Evolutionary conservation across 92 coral and sea anemone species (phyloP).

Genomic region (Paramuricea clavata): DNA sequence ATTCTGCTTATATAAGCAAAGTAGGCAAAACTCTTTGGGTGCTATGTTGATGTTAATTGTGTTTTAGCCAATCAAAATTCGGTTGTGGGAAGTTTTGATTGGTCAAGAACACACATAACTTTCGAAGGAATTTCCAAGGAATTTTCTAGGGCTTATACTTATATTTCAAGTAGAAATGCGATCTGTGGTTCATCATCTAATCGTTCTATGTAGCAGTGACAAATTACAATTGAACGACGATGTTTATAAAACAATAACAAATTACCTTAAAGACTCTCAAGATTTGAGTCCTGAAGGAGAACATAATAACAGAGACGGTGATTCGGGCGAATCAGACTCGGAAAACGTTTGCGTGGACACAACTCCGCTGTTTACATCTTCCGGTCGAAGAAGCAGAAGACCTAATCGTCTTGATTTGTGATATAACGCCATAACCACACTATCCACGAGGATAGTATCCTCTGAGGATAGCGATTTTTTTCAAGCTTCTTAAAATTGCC

Average conservation of each 20-base stretch:
- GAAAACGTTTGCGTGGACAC: constrained; percentile 46
- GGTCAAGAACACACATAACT: too few species aligned
- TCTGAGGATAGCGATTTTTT: too few species aligned
- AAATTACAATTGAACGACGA: not conserved
- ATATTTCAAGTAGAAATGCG: too few species aligned
- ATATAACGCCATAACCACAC: not conserved
- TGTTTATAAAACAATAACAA: too few species aligned
- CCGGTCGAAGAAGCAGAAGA: constrained; percentile 52
- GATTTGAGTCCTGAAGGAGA: constrained; percentile 25
- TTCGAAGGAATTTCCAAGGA: too few species aligned
- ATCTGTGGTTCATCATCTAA: too few species aligned
- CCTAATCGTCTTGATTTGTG: constrained; percentile 63
- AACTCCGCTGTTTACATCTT: constrained; percentile 45
- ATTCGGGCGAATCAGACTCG: constrained; percentile 11
- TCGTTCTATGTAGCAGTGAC: too few species aligned
- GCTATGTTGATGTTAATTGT: not conserved
- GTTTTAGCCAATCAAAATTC: not conserved
- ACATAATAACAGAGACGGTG: constrained; percentile 21
- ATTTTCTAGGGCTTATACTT: too few species aligned
- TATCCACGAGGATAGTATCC: too few species aligned
- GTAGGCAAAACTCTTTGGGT: not conserved
- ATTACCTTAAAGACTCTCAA: not conserved
- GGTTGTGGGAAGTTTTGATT: too few species aligned
- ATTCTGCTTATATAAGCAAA: too few species aligned
- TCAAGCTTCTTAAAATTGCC: too few species aligned